These are phyloP conservation scores for Campylorhamphus procurvoides DNA, from an alignment of 2,113 vertebrate genomes.

Conservation along the genomic window DNA sequence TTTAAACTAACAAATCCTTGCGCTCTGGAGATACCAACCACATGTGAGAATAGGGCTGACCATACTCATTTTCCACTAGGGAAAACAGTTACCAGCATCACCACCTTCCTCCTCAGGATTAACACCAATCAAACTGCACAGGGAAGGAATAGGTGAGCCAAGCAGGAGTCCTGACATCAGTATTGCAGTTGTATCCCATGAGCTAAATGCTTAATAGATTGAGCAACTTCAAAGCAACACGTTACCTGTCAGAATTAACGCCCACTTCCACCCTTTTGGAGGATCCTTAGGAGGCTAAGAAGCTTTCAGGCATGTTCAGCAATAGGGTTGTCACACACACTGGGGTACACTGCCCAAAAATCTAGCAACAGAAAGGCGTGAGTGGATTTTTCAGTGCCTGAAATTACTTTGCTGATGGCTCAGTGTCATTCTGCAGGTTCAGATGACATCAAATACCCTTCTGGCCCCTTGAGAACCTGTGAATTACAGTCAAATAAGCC, in stretches of 20 bases:
- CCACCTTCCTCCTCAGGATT: background rate
- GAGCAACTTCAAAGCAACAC: slow-evolving; percentile 3
- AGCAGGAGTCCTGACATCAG: background rate
- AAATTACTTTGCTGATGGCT: background rate
- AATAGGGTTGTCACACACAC: background rate
- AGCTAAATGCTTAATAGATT: background rate
- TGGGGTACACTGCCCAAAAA: background rate
- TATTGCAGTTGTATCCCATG: background rate
- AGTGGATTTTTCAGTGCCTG: background rate
- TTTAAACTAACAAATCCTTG: slow-evolving; percentile 39
- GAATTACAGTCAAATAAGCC: slow-evolving; percentile 1
- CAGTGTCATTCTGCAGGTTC: background rate
- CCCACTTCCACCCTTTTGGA: background rate
- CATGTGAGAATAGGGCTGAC: background rate
- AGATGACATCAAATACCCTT: background rate
- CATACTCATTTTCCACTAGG: background rate
- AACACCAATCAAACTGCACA: background rate
- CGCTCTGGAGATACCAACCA: background rate
- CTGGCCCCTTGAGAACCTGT: background rate
- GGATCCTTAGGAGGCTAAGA: background rate
- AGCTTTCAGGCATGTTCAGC: background rate
- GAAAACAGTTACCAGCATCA: background rate
- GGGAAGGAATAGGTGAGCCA: background rate
- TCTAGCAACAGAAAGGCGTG: background rate
- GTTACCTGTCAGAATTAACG: background rate